Conservation (phyloP, 2,113 vertebrate species). For the Labeo catla region DNA sequence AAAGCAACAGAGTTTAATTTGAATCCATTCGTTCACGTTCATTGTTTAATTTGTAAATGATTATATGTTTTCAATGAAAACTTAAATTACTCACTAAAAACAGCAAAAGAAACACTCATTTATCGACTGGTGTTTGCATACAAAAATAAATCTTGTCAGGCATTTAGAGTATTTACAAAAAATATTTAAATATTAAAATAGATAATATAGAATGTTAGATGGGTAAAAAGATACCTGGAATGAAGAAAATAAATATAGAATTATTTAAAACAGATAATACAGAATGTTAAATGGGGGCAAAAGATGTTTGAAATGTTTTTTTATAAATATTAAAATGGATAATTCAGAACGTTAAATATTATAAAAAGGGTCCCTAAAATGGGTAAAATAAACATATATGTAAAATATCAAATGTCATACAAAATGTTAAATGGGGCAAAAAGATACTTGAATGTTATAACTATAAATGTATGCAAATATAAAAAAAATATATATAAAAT, state of each 20-base stretch:
- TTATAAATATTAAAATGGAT: neutral
- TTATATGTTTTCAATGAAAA: no score
- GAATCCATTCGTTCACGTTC: no score
- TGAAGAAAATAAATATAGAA: neutral
- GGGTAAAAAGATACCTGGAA: neutral
- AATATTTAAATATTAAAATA: neutral
- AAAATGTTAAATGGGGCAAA: no score
- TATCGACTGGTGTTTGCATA: neutral
- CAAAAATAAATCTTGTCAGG: neutral
- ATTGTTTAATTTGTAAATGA: no score
- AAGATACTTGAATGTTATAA: neutral
- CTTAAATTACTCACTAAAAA: neutral
- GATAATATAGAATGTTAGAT: neutral
- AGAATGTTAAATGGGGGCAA: neutral
- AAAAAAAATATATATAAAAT: neutral
- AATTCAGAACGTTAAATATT: neutral
- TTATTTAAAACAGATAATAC: neutral
- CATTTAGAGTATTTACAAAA: neutral
- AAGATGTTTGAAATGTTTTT: neutral
- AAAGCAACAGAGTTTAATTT: neutral
- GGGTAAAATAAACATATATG: no score
- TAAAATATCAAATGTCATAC: no score
- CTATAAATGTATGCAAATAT: neutral
- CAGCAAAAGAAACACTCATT: neutral
- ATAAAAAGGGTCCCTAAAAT: no score